Conservation (phyloP, 2,888 invertebrate species). For the Crocallis elinguaria region DNA sequence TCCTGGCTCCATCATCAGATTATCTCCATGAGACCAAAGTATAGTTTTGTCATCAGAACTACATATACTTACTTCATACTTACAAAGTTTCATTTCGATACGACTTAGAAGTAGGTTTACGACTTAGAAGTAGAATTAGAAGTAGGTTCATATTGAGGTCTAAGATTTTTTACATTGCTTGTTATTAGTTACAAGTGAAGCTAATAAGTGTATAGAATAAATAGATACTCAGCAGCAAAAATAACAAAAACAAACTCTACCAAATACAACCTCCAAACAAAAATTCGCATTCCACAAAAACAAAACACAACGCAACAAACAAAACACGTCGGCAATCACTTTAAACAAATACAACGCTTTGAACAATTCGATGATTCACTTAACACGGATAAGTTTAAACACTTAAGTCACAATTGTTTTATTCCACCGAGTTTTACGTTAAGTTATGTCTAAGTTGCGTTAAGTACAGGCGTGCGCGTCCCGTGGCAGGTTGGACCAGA, state of each 20-base stretch:
- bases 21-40: no score
- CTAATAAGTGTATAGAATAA: neutral
- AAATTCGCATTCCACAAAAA: slow-evolving; percentile 55
- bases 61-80: no score
- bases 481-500: slow-evolving; percentile 45
- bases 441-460: slow-evolving; percentile 57
- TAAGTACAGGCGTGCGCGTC: slow-evolving; percentile 49
- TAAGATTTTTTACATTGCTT: no score
- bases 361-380: neutral
- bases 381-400: slow-evolving; percentile 6
- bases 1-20: no score
- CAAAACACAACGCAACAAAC: slow-evolving; percentile 29
- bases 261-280: slow-evolving; percentile 33
- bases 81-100: no score
- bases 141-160: no score
- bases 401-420: slow-evolving; percentile 23
- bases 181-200: no score
- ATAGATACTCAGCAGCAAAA: slow-evolving; percentile 29
- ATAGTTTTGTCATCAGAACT: no score
- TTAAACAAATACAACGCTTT: slow-evolving; percentile 16
- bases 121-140: no score
- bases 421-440: slow-evolving; percentile 21
- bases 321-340: slow-evolving; percentile 17
- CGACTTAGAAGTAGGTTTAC: no score
- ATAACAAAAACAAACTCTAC: slow-evolving; percentile 26